Conservation (phyloP, 2,797 vertebrate genomes). For the Mus caroli region DNA sequence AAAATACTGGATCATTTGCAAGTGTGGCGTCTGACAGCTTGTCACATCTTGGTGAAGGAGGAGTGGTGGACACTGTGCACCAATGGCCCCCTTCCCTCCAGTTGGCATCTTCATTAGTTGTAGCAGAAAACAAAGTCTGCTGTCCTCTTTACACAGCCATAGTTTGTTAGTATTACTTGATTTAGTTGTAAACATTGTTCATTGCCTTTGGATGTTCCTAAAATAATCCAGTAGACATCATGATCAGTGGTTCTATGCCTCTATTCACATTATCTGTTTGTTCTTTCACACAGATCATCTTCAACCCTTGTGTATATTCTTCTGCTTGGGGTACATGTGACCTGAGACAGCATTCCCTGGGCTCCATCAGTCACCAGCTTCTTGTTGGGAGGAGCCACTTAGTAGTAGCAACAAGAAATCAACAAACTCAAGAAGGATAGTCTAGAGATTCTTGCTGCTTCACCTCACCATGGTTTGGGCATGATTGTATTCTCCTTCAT, state of each 20-base stretch:
- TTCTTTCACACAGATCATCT: not conserved
- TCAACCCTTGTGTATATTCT: not conserved
- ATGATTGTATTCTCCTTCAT: not conserved
- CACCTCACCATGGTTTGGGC: not conserved
- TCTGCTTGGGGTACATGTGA: not conserved
- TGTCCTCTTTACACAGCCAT: not conserved
- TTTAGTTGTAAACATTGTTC: not conserved
- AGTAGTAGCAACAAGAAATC: not conserved
- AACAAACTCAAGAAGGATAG: not conserved
- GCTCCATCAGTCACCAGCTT: not conserved
- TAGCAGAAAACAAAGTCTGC: not conserved
- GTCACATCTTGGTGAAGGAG: not conserved
- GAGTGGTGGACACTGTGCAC: not conserved
- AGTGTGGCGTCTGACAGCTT: not conserved
- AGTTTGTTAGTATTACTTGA: not conserved
- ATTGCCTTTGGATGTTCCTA: not conserved
- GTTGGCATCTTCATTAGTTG: not conserved
- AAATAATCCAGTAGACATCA: not conserved
- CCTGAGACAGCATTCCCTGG: not conserved
- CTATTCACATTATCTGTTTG: not conserved
- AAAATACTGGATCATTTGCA: not conserved
- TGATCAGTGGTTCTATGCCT: not conserved
- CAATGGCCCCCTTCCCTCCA: no score
- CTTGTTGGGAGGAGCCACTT: not conserved
- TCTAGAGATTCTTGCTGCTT: not conserved